Evolutionary conservation across 2,797 vertebrate species (phyloP), one percentile per base, ranked within the genome.

Genomic region (Balearica regulorum): DNA sequence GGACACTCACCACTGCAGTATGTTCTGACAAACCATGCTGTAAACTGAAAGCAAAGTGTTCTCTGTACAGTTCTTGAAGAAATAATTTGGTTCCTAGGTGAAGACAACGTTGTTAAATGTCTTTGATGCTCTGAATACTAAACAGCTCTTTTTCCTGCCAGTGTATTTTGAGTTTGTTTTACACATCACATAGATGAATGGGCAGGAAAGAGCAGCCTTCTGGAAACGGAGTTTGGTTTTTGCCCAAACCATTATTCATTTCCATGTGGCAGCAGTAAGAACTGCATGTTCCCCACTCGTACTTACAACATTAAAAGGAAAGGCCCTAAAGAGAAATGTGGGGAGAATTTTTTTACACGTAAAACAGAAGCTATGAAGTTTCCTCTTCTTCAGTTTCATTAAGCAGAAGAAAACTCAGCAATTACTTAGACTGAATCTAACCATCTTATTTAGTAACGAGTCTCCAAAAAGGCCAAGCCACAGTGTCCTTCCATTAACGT

Each of bases 71-170:
- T 69, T 91, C 88, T 87, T 96, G 82, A 84, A 88, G 70, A 96
- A 95, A 96, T 96, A 94, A 97, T 97, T 97, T 94, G 41, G 65
- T 94, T 95, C 89, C 84, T 92, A 91, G 90, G 89, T 93, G 86
- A 97, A 95, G 91, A 94, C 83, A 95, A 85, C 68, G 69, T 85
- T 94, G 73, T 94, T 97, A 95, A 89, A 95, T 82, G 78, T 53
- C 92, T 89, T 64, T 95, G 87, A 94, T 94, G 92, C 69, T 89
- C 96, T 91, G 91, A 93, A 96, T 97, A 92, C 93, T 93, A 94
- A 97, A 65, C 46, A 96, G 93, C 13, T 17, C 26, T 82, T 76
- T 90, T 85, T 57, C 89, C 85, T 91, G 83, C 77, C 88, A 87
- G 79, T 84, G 49, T 71, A 66, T 78, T 94, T 87, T 85, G 51